Base-by-base conservation (phyloP, 1,140 invertebrate genomes). In the Brachionus rotundiformis region DNA sequence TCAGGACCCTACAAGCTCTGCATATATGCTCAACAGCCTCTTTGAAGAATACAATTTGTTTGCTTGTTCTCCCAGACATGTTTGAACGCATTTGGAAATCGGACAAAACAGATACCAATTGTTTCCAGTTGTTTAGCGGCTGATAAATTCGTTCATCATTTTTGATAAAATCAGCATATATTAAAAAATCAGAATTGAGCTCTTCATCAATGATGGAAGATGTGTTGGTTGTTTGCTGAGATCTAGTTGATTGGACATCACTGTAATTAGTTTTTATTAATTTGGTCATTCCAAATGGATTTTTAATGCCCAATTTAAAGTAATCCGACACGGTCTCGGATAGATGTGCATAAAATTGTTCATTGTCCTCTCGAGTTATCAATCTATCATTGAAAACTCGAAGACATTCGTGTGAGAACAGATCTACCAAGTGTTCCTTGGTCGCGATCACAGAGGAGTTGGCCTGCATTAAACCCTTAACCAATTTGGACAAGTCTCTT, bases 331-430 rank as follows among this genome's bases (percentile, higher is more conserved):
- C 87, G 83, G 92, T 91, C 59, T 92, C 91, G 80, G 91, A 90
- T 65, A 94, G 87, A 81, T 92, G 90, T 73, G 88, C 88, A 65
- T 91, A 86, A 88, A 94, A 94, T 90, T 91, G 92, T 73, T 92
- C 91, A 63, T 90, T 90, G 85, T 95, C 93, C 16, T 91, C 92
- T 77, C 92, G 91, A 86, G 94, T 92, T 27, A 92, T 91, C 0
- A 95, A 88, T 41, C 93, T 90, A 86, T 95, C 94, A 83, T 89
- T 90, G 86, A 94, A 95, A 0, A 94, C 93, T 84, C 93, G 84
- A 86, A 92, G 93, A 82, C 90, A 91, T 85, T 95, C 94, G 86
- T 94, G 93, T 83, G 93, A 90, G 93, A 93, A 95, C 2, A 95
- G 91, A 23, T 94, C 89, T 0, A 95, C 87, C 11, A 96, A 91